Evolutionary conservation across 2,113 vertebrate genomes (phyloP).

Genomic region (Acrocephalus arundinaceus): DNA sequence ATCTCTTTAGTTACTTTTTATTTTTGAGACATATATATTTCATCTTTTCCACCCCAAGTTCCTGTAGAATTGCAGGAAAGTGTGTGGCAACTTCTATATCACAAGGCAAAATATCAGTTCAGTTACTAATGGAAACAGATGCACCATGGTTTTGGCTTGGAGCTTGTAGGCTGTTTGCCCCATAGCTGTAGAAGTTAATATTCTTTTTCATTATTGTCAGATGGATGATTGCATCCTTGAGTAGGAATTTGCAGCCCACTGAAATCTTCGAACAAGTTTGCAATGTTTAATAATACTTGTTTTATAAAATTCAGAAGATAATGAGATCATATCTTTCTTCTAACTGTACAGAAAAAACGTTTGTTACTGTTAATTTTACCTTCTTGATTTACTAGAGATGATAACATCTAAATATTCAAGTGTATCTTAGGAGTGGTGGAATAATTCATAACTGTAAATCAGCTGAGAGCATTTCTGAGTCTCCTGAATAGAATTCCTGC

Average conservation of each 20-base stretch:
- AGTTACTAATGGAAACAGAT: slow-evolving; percentile 29
- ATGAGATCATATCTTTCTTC: neutral
- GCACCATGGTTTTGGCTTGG: neutral
- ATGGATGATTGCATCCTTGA: neutral
- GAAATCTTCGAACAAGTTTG: neutral
- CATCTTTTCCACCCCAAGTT: neutral
- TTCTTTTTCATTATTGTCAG: slow-evolving; percentile 16
- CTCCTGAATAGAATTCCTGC: neutral
- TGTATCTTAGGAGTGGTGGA: neutral
- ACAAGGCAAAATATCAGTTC: neutral
- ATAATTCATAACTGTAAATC: slow-evolving; percentile 18
- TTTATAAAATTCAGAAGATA: slow-evolving; percentile 32
- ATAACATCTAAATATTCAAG: slow-evolving; percentile 20
- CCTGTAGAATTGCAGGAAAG: neutral
- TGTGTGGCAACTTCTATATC: neutral
- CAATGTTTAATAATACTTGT: slow-evolving; percentile 52
- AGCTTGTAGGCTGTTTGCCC: slow-evolving; percentile 19
- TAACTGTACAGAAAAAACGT: neutral
- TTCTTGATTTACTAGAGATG: slow-evolving; percentile 14
- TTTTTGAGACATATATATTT: neutral
- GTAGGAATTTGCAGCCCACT: slow-evolving; percentile 27
- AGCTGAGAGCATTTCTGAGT: slow-evolving; percentile 27
- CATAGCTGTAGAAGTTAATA: slow-evolving; percentile 4
- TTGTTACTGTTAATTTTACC: slow-evolving; percentile 45
- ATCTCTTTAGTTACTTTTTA: neutral